Base-by-base conservation (phyloP, 2,888 invertebrate genomes). In the Phragmatobia fuliginosa region DNA sequence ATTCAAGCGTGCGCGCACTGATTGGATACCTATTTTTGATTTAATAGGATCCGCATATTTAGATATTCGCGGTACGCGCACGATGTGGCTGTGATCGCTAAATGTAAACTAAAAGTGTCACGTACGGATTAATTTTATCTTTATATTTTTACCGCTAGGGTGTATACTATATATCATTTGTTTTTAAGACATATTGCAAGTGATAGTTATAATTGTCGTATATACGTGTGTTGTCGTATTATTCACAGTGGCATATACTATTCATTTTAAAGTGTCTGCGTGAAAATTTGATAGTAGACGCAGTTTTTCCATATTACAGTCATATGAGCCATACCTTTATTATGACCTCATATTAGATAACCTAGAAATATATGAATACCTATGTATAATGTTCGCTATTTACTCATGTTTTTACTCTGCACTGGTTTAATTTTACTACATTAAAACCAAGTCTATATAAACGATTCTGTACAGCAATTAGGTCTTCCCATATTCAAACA, bases 11-110 rank as follows among this genome's bases (percentile, higher is more conserved):
- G 81, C 73, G 78, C 72, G 56, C 86, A 85, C 87, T 92, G 92
- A 92, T 92, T 92, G 91, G 91, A 91, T 91, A 86, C 86, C 89
- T 92, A 91, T 92, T 92, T 91, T 87, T 88, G 91, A 87, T 91
- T 90, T 91, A 89, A 90, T 90, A 89, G 79, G 83, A 83, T 82
- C 76, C 83, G 83, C 83, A 79, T 82, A 83, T 83, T 83, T 83
- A 82, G 89, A 90, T 90, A 90, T 87, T 83, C 83, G 81, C 78
- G 82, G 79, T 82, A 82, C 75, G 83, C 74, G 65, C 73, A 70
- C 80, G 70, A 74, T 72, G 70, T 68, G 71, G 65, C 62, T 68
- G 64, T 32, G 59, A 72, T 63, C 66, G 67, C 21, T 45, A 60
- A 75, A 41, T 73, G 61, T 62, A 62, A 32, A 25, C 69, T 68